Percentiles rank a stretch among this genome's conserved stretches.
phyloP scores from a whole-genome alignment of 2,888 invertebrate genomes.

The Mesochorus sp. region DNA sequence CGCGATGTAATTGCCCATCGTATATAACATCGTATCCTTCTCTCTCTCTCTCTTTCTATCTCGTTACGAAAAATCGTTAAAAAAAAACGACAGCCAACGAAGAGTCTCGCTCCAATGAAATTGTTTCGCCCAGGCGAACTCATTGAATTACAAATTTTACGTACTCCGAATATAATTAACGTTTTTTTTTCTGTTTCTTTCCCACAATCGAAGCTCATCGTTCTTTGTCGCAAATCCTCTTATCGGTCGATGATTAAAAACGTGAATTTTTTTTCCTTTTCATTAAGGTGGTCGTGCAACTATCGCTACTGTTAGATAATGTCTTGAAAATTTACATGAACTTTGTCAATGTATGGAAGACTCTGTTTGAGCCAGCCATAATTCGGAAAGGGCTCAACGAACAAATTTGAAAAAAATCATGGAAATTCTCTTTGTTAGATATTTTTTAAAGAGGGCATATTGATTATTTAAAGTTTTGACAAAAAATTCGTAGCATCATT shows the following conservation, averaged over 20 bases:
- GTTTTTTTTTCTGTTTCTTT: constrained; percentile 5
- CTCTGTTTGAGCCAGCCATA: too few species aligned
- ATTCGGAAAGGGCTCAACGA: too few species aligned
- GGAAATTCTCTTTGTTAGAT: too few species aligned
- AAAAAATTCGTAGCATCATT: too few species aligned
- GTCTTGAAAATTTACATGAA: too few species aligned
- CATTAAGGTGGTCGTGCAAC: too few species aligned
- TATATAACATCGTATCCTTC: constrained; percentile 7
- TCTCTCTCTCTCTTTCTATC: not conserved
- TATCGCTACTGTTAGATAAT: too few species aligned
- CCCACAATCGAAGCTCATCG: not conserved
- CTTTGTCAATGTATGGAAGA: too few species aligned
- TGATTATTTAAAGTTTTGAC: too few species aligned
- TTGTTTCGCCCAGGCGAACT: constrained; percentile 20
- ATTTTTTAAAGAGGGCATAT: too few species aligned
- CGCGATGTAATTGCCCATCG: constrained; percentile 46
- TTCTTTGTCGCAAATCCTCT: not conserved
- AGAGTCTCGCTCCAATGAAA: constrained; percentile 4
- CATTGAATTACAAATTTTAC: constrained; percentile 47
- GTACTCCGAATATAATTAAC: not conserved
- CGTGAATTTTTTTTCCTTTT: too few species aligned
- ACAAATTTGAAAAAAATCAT: too few species aligned
- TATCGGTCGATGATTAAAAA: not conserved
- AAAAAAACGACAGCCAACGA: not conserved
- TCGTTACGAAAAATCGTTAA: constrained; percentile 15